phyloP scores from a whole-genome alignment of 2,888 invertebrate genomes.

The Cephus rjabovi region DNA sequence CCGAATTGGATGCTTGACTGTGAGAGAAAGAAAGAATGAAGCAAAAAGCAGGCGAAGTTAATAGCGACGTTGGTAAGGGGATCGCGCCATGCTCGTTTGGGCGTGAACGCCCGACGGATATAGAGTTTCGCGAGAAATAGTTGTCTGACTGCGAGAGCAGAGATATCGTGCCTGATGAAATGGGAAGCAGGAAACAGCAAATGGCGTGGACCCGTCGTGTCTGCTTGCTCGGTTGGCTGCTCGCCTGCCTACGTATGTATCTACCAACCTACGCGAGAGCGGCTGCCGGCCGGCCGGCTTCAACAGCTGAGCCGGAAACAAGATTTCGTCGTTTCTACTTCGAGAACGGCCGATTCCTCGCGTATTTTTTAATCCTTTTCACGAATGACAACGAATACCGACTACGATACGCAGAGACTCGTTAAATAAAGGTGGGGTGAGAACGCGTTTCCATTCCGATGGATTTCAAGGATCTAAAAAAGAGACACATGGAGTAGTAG shows the following conservation, averaged over 20 bases:
- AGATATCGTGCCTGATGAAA: slow-evolving; percentile 8
- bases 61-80: not conserved
- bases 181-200: slow-evolving; percentile 20
- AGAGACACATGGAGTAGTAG: not conserved
- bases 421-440: not conserved
- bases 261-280: not conserved
- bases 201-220: not conserved
- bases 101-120: slow-evolving; percentile 38
- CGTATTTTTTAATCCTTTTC: not conserved
- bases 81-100: slow-evolving; percentile 55
- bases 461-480: not conserved
- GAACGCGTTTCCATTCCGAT: not conserved
- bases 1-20: not conserved
- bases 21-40: not conserved
- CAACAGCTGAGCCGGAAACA: slow-evolving; percentile 23
- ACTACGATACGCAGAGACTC: not conserved
- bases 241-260: not conserved
- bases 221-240: not conserved
- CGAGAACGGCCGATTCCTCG: not conserved
- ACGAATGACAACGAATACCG: not conserved
- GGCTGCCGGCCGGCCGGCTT: slow-evolving; percentile 45
- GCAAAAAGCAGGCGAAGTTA: not conserved
- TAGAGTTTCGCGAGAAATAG: not conserved
- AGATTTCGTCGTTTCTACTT: not conserved
- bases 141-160: not conserved